phyloP scores from a whole-genome alignment of 1,140 invertebrate genomes.

The Xylocopa sonorina region DNA sequence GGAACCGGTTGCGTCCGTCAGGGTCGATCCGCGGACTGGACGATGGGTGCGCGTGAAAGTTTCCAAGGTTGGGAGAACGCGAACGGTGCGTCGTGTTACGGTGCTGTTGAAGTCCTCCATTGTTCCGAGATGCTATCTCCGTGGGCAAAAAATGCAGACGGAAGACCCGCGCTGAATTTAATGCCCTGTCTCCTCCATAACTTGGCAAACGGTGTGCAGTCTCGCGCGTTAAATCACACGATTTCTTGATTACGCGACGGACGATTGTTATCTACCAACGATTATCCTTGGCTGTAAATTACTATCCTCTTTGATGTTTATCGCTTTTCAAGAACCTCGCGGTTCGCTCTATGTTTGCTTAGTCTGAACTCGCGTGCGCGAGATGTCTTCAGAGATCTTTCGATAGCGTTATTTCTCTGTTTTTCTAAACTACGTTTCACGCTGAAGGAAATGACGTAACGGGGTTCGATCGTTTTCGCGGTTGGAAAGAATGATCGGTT shows the following conservation, averaged over 20 bases:
- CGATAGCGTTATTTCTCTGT: too few species aligned
- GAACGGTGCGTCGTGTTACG: background rate
- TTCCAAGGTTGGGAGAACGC: constrained; percentile 27
- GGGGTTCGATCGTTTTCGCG: too few species aligned
- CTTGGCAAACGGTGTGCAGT: too few species aligned
- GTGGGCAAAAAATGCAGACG: background rate
- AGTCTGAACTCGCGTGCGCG: too few species aligned
- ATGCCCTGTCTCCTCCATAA: background rate
- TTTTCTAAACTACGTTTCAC: too few species aligned
- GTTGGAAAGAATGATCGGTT: constrained; percentile 11
- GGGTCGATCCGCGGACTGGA: constrained; percentile 16
- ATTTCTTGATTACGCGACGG: background rate
- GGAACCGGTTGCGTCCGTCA: constrained; percentile 23
- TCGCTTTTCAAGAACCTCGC: background rate
- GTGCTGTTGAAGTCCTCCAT: background rate
- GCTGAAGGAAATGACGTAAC: too few species aligned
- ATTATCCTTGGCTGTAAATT: background rate
- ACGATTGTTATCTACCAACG: background rate
- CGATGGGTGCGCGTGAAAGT: constrained; percentile 24
- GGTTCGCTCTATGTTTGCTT: too few species aligned
- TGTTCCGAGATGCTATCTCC: background rate
- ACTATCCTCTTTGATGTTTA: background rate
- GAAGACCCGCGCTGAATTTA: background rate
- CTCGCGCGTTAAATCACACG: background rate
- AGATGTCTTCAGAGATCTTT: too few species aligned